Conservation (phyloP, 53 echinoderm and acorn worm genomes). For the Temnopleurus reevesii region DNA sequence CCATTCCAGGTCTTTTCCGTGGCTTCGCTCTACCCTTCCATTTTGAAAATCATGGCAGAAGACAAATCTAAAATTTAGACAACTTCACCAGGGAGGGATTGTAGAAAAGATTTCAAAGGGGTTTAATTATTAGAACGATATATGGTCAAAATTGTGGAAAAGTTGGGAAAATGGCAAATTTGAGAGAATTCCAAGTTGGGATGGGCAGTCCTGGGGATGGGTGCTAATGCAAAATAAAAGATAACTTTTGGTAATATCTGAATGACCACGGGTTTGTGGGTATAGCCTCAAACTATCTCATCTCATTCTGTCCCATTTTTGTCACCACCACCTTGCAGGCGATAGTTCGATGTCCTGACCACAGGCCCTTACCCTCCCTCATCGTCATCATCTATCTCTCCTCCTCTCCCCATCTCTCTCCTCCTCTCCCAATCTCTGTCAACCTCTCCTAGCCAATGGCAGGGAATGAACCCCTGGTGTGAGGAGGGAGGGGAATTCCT, state of each 20-base stretch:
- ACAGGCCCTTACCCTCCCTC: constrained; percentile 12
- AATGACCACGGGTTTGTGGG: background rate
- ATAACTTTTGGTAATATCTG: no score
- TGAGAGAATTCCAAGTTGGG: background rate
- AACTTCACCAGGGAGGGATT: background rate
- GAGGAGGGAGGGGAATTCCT: constrained; percentile 24
- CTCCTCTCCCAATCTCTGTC: background rate
- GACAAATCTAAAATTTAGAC: background rate
- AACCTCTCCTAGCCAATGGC: constrained; percentile 48
- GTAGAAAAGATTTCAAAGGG: background rate
- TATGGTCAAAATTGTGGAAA: background rate
- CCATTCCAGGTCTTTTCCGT: background rate
- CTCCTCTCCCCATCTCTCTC: background rate
- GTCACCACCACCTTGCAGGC: constrained; percentile 13
- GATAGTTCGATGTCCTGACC: constrained; percentile 48
- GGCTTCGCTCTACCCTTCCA: background rate
- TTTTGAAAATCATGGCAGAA: background rate
- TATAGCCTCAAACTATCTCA: background rate
- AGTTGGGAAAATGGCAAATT: background rate
- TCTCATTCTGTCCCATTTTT: constrained; percentile 40
- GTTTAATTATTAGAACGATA: background rate
- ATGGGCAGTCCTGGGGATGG: background rate
- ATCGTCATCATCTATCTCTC: constrained; percentile 24
- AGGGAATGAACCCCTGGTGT: constrained; percentile 43
- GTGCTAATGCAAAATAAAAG: background rate